Evolutionary conservation across 2,113 vertebrate genomes (phyloP).

Genomic region (Anoura caudifer): DNA sequence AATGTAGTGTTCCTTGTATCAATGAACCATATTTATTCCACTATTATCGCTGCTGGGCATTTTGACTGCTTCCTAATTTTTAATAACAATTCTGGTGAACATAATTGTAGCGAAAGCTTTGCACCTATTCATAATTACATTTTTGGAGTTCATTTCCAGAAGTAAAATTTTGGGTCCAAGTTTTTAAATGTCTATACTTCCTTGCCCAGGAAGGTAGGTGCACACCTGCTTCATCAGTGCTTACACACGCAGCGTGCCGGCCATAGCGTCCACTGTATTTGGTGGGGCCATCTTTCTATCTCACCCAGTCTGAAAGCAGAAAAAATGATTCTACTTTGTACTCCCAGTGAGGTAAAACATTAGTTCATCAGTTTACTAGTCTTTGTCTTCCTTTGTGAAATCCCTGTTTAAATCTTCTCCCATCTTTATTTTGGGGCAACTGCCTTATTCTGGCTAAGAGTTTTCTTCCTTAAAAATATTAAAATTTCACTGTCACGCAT

Average conservation of each 20-base stretch:
- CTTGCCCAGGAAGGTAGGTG: not conserved
- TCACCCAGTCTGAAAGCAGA: not conserved
- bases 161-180: not conserved
- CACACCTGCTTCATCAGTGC: not conserved
- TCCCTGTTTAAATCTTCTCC: not conserved
- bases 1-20: not conserved
- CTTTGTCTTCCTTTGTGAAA: not conserved
- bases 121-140: not conserved
- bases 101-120: not conserved
- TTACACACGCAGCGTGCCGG: fast-evolving
- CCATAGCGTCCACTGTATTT: not conserved
- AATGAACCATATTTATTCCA: not conserved
- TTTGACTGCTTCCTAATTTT: not conserved
- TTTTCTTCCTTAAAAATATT: not conserved
- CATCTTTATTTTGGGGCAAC: not conserved
- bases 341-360: not conserved
- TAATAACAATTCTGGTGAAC: not conserved
- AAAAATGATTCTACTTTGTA: not conserved
- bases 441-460: not conserved
- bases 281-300: not conserved
- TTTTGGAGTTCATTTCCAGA: not conserved
- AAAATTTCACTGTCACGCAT: not conserved
- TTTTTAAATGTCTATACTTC: not conserved
- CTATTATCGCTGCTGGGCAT: not conserved
- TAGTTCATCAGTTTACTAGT: not conserved